phyloP scores from a whole-genome alignment of 1,140 invertebrate species.

The Microvelia longipes region DNA sequence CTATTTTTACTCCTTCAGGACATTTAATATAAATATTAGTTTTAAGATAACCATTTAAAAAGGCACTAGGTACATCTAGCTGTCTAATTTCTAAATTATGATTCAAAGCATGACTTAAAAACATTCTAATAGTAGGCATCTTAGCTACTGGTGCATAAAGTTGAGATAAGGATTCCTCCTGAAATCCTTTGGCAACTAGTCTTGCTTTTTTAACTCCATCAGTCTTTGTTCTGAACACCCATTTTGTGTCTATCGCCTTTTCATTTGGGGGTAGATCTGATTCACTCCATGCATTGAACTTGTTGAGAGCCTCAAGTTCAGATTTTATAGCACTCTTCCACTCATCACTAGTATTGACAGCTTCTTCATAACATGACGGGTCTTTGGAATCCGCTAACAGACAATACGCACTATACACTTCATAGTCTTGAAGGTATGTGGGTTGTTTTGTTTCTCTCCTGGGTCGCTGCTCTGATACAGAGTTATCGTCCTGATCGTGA shows the following conservation, averaged over 20 bases:
- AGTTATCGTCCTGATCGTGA: background rate
- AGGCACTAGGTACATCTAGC: slow-evolving; percentile 32
- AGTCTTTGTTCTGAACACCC: slow-evolving; percentile 27
- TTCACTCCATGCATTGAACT: slow-evolving; percentile 29
- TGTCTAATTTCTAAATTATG: slow-evolving; percentile 20
- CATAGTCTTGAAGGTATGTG: background rate
- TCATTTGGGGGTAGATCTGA: slow-evolving; percentile 20
- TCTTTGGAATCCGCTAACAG: slow-evolving; percentile 6
- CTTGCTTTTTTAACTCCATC: slow-evolving; percentile 20
- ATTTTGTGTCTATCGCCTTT: slow-evolving; percentile 26
- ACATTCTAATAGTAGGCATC: background rate
- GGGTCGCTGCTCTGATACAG: background rate
- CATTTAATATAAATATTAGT: slow-evolving; percentile 17
- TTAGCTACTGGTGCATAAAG: slow-evolving; percentile 1
- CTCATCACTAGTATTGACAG: slow-evolving; percentile 22
- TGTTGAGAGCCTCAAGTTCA: slow-evolving; percentile 26
- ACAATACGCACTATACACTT: slow-evolving; percentile 7
- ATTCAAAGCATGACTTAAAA: slow-evolving; percentile 6
- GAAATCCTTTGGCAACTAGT: slow-evolving; percentile 18
- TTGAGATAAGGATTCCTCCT: background rate
- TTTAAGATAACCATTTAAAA: slow-evolving; percentile 33
- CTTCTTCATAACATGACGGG: slow-evolving; percentile 23
- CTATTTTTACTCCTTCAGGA: slow-evolving; percentile 14
- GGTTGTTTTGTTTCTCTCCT: background rate
- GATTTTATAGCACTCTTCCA: slow-evolving; percentile 29